Evolutionary conservation across 2,113 vertebrate genomes (phyloP).

Genomic region (Regulus satrapa): DNA sequence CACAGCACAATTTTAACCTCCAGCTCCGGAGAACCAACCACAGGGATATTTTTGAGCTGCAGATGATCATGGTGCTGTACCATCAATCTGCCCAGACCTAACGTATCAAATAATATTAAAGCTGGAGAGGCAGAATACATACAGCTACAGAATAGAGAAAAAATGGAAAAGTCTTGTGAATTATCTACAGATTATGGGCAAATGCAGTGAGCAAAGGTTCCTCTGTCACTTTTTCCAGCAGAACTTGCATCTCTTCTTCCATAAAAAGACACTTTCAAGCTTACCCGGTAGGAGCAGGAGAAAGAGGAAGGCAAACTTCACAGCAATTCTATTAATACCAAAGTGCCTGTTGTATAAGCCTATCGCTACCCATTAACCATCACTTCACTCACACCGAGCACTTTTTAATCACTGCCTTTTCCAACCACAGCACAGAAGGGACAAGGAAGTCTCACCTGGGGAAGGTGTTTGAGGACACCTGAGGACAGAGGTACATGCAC

Average conservation of each 20-base stretch:
- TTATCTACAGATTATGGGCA: background rate
- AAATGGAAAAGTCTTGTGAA: background rate
- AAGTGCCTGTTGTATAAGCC: background rate
- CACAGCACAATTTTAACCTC: background rate
- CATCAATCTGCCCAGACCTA: background rate
- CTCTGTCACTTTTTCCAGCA: background rate
- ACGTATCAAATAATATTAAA: background rate
- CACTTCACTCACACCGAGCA: background rate
- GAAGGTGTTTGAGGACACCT: background rate
- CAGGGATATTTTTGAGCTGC: background rate
- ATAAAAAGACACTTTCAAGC: background rate
- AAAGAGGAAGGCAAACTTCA: background rate
- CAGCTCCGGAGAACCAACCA: background rate
- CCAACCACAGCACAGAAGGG: background rate
- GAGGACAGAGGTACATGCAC: background rate
- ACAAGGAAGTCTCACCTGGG: background rate
- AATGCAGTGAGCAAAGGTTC: background rate
- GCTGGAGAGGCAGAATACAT: background rate
- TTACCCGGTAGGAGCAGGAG: background rate
- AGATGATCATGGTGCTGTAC: background rate
- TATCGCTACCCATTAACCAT: background rate
- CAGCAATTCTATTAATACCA: background rate
- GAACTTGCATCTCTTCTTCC: background rate
- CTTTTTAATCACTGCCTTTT: background rate
- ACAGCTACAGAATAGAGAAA: accelerated